Evolutionary conservation across 2,888 invertebrate species (phyloP).

Genomic region (Malthinus flaveolus): DNA sequence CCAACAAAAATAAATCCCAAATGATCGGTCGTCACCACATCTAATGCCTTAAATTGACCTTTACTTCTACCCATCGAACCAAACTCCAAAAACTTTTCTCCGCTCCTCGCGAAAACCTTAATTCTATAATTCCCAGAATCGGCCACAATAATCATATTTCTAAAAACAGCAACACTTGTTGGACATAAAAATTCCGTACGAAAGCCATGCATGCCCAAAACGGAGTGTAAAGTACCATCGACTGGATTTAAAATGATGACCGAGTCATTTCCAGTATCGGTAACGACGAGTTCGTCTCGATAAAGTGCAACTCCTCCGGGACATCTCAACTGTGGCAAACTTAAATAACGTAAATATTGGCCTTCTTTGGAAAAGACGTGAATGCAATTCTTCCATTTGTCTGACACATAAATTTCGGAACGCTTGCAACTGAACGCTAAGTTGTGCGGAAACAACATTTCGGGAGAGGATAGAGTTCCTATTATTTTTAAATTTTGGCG

Average conservation of each 20-base stretch:
- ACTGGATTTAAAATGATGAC: constrained; percentile 62
- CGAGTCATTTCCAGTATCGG: constrained; percentile 79
- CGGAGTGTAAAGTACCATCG: constrained; percentile 63
- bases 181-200: constrained; percentile 70
- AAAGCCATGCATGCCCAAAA: constrained; percentile 60
- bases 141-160: constrained; percentile 59
- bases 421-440: constrained; percentile 62
- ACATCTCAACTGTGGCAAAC: constrained; percentile 66
- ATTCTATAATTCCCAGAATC: constrained; percentile 74
- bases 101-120: constrained; percentile 61
- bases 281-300: constrained; percentile 65
- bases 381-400: constrained; percentile 72
- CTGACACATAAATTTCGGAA: constrained; percentile 64
- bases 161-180: constrained; percentile 68
- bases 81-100: constrained; percentile 63
- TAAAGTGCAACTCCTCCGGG: constrained; percentile 74
- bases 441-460: constrained; percentile 66
- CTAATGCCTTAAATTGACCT: constrained; percentile 74
- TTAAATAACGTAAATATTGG: constrained; percentile 62
- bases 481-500: constrained; percentile 42
- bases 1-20: constrained; percentile 77
- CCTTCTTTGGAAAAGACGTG: constrained; percentile 70
- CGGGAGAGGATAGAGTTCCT: constrained; percentile 57
- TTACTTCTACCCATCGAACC: constrained; percentile 68
- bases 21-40: constrained; percentile 72